Conservation (phyloP, 2,113 vertebrate species). For the Eurypyga helias region DNA sequence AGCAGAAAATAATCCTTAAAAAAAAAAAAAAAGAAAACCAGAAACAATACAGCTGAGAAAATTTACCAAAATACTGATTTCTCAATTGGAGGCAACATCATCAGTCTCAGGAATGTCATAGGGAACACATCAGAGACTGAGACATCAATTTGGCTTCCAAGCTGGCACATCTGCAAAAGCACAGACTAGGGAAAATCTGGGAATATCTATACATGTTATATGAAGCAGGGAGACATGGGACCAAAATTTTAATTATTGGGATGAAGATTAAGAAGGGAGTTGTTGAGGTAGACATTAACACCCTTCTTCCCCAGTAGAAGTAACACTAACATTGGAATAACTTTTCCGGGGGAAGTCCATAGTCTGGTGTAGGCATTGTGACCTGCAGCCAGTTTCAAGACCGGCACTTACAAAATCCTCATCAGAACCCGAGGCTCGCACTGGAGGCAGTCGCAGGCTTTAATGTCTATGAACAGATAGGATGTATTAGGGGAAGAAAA, state of each 20-base stretch:
- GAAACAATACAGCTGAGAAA: neutral
- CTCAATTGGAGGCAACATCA: neutral
- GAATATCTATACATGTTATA: neutral
- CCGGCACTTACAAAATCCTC: neutral
- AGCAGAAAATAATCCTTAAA: neutral
- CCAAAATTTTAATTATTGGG: neutral
- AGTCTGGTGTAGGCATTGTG: neutral
- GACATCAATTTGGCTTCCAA: neutral
- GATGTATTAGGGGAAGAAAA: neutral
- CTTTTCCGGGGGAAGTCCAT: neutral
- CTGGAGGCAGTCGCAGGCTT: neutral
- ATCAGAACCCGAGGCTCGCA: neutral
- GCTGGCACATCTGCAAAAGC: neutral
- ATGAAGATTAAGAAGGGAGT: neutral
- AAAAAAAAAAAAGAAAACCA: accelerated
- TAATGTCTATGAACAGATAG: neutral
- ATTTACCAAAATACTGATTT: neutral
- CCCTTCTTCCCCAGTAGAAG: neutral
- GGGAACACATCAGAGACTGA: neutral
- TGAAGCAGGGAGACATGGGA: neutral
- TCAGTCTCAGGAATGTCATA: neutral
- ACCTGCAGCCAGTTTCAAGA: neutral
- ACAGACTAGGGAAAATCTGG: neutral
- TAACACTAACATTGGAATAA: neutral
- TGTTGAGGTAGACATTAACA: neutral